These are phyloP conservation scores for Plumapathes pennacea DNA, from an alignment of 92 coral and sea anemone species.

Conservation along the genomic window DNA sequence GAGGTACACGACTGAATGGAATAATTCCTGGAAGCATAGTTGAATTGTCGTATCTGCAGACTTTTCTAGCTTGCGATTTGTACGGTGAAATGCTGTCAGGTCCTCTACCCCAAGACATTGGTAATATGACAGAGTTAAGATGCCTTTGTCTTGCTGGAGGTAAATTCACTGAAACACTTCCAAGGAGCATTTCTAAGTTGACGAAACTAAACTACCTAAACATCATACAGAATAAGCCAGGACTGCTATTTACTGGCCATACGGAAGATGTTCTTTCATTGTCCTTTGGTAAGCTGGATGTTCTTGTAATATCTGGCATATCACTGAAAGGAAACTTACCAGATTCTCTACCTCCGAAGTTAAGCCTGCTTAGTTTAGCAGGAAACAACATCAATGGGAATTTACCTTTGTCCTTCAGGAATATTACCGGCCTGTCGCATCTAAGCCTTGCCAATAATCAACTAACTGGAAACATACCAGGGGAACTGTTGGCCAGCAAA, in stretches of 20 bases:
- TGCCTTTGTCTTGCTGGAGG: slow-evolving; percentile 33
- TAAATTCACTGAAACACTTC: slow-evolving; percentile 33
- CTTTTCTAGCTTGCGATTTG: slow-evolving; percentile 30
- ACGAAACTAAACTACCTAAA: slow-evolving; percentile 17
- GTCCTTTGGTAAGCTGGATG: neutral
- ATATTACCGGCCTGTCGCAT: neutral
- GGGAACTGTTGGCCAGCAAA: neutral
- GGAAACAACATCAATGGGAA: slow-evolving; percentile 44
- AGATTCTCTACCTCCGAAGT: slow-evolving; percentile 3
- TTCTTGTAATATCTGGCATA: slow-evolving; percentile 36
- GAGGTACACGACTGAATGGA: slow-evolving; percentile 17
- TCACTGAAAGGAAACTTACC: slow-evolving; percentile 47
- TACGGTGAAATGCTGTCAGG: slow-evolving; percentile 36
- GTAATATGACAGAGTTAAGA: slow-evolving; percentile 35
- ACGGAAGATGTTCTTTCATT: slow-evolving; percentile 21
- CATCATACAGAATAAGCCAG: slow-evolving; percentile 30
- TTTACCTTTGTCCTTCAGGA: slow-evolving; percentile 9
- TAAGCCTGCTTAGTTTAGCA: slow-evolving; percentile 2
- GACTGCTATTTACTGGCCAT: slow-evolving; percentile 25
- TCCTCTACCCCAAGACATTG: slow-evolving; percentile 31
- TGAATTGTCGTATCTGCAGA: slow-evolving; percentile 18
- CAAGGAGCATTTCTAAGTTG: slow-evolving; percentile 34
- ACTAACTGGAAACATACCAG: slow-evolving; percentile 51
- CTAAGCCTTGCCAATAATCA: slow-evolving; percentile 38
- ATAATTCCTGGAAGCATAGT: slow-evolving; percentile 24